phyloP scores from a whole-genome alignment of 1,140 invertebrate genomes.

The Heliconius himera region DNA sequence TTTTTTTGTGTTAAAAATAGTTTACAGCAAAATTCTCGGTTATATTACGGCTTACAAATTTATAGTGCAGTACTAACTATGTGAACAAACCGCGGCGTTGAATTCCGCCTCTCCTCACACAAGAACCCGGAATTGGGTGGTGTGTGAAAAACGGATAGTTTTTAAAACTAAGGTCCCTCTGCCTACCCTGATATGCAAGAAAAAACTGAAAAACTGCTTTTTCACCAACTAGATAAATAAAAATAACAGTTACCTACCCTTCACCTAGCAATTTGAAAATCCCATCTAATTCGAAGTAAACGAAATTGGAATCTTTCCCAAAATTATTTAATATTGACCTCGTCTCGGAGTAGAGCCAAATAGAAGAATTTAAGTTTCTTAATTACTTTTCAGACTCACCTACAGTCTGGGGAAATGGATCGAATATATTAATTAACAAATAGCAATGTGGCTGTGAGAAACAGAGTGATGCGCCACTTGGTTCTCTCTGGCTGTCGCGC shows the following conservation, averaged over 20 bases:
- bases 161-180: too few relatives aligned
- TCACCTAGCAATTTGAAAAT: neutral
- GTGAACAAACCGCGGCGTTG: neutral
- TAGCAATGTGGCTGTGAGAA: neutral
- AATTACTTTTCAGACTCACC: neutral
- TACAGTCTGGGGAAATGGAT: too few relatives aligned
- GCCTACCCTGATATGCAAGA: too few relatives aligned
- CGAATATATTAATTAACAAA: neutral
- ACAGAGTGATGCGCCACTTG: neutral
- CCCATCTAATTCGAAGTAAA: neutral
- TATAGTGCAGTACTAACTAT: neutral
- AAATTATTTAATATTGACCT: slow-evolving; percentile 5
- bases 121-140: too few relatives aligned
- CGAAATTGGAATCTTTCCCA: neutral
- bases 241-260: too few relatives aligned
- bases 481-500: too few relatives aligned
- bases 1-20: neutral
- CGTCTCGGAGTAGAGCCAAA: neutral
- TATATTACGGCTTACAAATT: neutral
- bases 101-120: too few relatives aligned
- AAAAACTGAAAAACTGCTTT: too few relatives aligned
- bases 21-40: neutral
- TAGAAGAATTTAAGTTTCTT: neutral
- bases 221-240: too few relatives aligned
- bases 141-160: too few relatives aligned